Evolutionary conservation across 2,888 invertebrate species (phyloP), one percentile per base, ranked within the genome.

Genomic region (Heterodera filipjevi): DNA sequence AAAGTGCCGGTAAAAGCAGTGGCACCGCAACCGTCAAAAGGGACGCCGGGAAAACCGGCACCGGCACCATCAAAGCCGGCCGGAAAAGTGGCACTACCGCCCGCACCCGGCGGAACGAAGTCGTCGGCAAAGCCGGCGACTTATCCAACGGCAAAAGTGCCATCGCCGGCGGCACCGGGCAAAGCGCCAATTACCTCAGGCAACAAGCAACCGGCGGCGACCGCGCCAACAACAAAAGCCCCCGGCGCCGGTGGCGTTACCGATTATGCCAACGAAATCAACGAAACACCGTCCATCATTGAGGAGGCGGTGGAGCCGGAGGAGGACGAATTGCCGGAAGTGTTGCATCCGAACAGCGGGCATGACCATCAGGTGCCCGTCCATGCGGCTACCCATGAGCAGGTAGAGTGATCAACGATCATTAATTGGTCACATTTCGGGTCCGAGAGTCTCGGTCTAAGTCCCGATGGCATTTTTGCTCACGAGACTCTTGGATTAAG

Each of bases 331-430:
- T 6, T 59, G 59, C 59, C 27, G 8, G 59, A 59, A n/a, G 59
- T 59, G 27, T 27, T 59, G 27, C 59, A 59, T 12, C 59, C 59
- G 6, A 59, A 59, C n/a, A 59, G 59, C 22, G 68, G 68, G 16
- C 33, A 32, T 35, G 68, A 68, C 8, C 68, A 68, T 33, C 68
- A 68, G 30, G 68, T 68, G 68, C 68, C 68, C 12, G 68, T 68
- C 68, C 14, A 68, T 32, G 68, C 68, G 19, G 22, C 68, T 16
- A 6, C 16, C 68, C 32, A 68, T 35, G 68, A 68, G 22, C 68
- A 35, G 59, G 59, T 59, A 5, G 46, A 16, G 46, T 49, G 46
- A 19, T 49, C 46, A 19, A 16, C 46, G 14, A 49, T 16, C 12
- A 49, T 10, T 5, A 10, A 10, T 12, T 5, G 44, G 44, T 44